Evolutionary conservation across 2,797 vertebrate species (phyloP), one percentile per base, ranked within the genome.

Genomic region (Sebastes nivosus): DNA sequence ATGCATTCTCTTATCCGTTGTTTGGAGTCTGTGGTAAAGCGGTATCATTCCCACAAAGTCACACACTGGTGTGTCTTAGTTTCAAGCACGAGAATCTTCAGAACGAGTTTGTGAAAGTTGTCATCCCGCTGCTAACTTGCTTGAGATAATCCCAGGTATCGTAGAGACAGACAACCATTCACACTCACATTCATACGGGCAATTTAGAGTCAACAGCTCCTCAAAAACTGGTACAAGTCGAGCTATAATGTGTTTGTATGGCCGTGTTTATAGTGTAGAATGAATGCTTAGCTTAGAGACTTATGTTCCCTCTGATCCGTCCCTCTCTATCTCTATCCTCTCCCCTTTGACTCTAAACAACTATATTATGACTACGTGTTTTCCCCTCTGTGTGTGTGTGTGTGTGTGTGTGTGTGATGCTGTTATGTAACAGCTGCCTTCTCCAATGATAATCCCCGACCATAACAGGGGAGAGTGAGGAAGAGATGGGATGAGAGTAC

Each of bases 391-490:
- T 27, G 61, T 55, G 6, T 8, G 27, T 29, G 27, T 29, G 27
- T 29, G 27, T 29, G 36, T 27, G 61, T 55, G 74, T 29, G 38
- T 29, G 63, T 57, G 7, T 54, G 34, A 16, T 67, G 30, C 24
- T 25, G 50, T 85, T 87, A 82, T 38, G 55, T 60, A 83, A 90
- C 66, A 75, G 69, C 80, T 73, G 75, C 69, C 78, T 80, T 79
- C 77, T 36, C 52, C 67, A 10, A 27, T 68, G 46, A 86, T 90
- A 86, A 88, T 90, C 88, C 71, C 59, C 25, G 3, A 80, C 86
- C 80, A 84, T 84, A 77, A 66, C 25, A 22, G 82, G 71, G 72
- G 24, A 38, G 58, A 75, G 76, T 8, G 70, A 88, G 72, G 29
- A 58, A 52, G 58, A 24, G 24, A 60, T 71, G 74, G 73, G 80